Conservation (phyloP, 1,140 invertebrate species). For the Armadillidium nasatum region DNA sequence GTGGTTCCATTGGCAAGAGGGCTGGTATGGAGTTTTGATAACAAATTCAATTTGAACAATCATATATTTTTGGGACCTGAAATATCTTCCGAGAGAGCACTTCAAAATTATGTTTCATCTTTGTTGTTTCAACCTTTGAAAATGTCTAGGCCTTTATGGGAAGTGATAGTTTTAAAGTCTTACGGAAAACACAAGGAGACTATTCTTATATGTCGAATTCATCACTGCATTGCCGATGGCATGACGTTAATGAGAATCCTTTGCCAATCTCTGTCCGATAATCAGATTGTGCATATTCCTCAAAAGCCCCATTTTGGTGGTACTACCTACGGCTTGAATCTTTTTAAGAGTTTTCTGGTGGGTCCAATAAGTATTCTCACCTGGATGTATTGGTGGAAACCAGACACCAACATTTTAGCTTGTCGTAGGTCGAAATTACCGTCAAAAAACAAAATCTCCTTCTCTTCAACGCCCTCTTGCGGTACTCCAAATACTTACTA, state of each 20-base stretch:
- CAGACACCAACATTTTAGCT: background rate
- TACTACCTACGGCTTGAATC: slow-evolving; percentile 51
- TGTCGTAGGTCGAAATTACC: background rate
- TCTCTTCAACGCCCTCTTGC: background rate
- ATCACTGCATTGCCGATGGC: slow-evolving; percentile 59
- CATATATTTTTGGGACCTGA: slow-evolving; percentile 54
- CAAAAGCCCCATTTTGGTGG: slow-evolving; percentile 52
- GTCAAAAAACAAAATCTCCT: background rate
- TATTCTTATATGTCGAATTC: slow-evolving; percentile 55
- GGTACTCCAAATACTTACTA: background rate
- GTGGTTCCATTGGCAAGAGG: slow-evolving; percentile 50
- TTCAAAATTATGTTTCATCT: slow-evolving; percentile 52
- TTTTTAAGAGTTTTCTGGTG: slow-evolving; percentile 53
- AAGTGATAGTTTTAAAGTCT: slow-evolving; percentile 55
- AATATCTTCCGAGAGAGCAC: slow-evolving; percentile 48
- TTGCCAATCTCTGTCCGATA: slow-evolving; percentile 54
- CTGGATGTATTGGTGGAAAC: slow-evolving; percentile 50
- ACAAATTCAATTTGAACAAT: slow-evolving; percentile 54
- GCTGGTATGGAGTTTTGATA: slow-evolving; percentile 55
- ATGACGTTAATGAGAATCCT: slow-evolving; percentile 55
- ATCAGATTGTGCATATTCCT: slow-evolving; percentile 48
- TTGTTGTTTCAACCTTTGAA: slow-evolving; percentile 52
- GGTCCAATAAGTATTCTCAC: slow-evolving; percentile 56
- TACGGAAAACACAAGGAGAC: slow-evolving; percentile 52
- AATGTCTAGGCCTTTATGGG: slow-evolving; percentile 55